Base-by-base conservation (phyloP, 1,140 invertebrate species). In the Akabosia matsudoensis region DNA sequence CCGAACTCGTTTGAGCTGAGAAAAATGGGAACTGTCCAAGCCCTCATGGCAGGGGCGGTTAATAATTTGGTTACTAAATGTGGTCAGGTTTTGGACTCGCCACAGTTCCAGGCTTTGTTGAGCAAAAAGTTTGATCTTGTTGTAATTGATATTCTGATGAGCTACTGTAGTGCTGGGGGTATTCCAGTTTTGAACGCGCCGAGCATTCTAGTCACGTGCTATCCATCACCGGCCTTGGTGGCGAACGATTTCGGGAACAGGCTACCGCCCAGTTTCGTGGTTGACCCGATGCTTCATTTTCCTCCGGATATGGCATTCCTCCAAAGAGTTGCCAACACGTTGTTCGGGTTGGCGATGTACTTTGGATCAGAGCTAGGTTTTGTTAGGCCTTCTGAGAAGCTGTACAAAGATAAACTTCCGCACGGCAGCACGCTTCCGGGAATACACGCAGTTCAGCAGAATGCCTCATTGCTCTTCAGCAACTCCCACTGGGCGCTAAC, bases 391-490 rank as follows among this genome's bases (percentile, higher is more conserved):
- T 4, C 7, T 28, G 61, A 67, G 31, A 22, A 28, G 13, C 1
- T 30, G 28, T 67, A 67, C 61, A 28, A n/a, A 67, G 7, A 28
- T 1, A 7, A 28, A 13, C 22, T 67, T 1, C 61, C 61, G 31
- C 28, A 67, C n/a, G 61, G 61, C 24, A n/a, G 31, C 1, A 28
- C 28, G 3, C n/a, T 67, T 10, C 61, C 61, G 22, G 28, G 61
- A 0, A 33, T 75, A 24, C 1, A 16, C 1, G 78, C 76, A 24
- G 76, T 82, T 54, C 71, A 76, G 54, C 61, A 34, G n/a, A 81
- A 79, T 74, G 76, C 45, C 51, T 78, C 76, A 74, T 37, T 82
- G 7, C 70, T 82, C 4, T 51, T 82, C 1, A 70, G 70, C 0
- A 80, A 81, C 67, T 70, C 37, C n/a, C 80, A 82, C 61, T 71